phyloP scores from a whole-genome alignment of 1,140 invertebrate genomes.

The Drosophila watanabei region DNA sequence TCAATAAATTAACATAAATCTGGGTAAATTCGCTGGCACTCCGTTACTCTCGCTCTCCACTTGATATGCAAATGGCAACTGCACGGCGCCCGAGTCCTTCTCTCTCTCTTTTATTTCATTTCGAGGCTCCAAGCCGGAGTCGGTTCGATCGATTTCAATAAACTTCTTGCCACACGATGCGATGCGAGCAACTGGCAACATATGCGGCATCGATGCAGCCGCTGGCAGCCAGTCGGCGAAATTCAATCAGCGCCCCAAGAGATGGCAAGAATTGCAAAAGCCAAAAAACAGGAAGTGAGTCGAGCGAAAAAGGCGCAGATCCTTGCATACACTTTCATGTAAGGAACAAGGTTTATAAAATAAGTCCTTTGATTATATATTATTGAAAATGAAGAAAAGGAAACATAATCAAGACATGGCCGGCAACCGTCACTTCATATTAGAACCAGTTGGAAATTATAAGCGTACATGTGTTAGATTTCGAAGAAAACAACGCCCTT shows the following conservation, averaged over 20 bases:
- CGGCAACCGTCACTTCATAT: too few relatives aligned
- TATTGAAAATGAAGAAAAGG: not conserved
- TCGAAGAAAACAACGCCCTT: too few relatives aligned
- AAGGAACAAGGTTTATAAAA: not conserved
- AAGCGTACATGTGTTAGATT: too few relatives aligned
- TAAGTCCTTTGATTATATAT: not conserved
- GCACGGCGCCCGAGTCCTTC: conserved; percentile 9
- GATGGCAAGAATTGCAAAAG: conserved; percentile 13
- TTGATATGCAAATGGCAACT: conserved; percentile 66
- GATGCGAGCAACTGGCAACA: conserved; percentile 58
- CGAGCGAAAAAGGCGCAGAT: conserved; percentile 6
- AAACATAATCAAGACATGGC: too few relatives aligned
- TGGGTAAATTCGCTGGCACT: conserved; percentile 45
- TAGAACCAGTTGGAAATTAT: too few relatives aligned
- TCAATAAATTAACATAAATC: conserved; percentile 83
- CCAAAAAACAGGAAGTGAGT: conserved; percentile 23
- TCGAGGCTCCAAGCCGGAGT: conserved; percentile 6
- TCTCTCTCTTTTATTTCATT: conserved; percentile 13
- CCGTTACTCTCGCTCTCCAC: conserved; percentile 28
- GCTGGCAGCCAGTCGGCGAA: conserved; percentile 49
- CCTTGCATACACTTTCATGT: conserved; percentile 1
- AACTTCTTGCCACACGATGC: conserved; percentile 64
- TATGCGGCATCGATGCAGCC: conserved; percentile 49
- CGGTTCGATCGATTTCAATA: conserved; percentile 74
- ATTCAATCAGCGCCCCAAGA: conserved; percentile 59